Evolutionary conservation across 2,888 invertebrate genomes (phyloP).

Genomic region (Limnephilus lunatus): DNA sequence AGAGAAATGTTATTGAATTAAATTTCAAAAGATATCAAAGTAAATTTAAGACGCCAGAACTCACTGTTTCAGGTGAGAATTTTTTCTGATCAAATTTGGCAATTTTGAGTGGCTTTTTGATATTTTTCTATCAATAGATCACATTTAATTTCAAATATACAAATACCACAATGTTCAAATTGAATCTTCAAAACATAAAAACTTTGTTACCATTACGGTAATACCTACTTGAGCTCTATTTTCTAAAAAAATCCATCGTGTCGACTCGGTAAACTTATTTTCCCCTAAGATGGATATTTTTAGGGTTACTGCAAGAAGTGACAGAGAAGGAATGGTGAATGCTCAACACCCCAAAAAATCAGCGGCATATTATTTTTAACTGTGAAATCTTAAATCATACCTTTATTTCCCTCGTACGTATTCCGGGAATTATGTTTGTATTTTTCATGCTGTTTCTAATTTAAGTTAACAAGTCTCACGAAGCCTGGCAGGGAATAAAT

Average conservation of each 20-base stretch:
- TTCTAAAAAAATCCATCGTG: background rate
- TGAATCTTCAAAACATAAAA: too few species aligned
- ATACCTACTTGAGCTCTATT: background rate
- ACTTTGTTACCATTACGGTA: too few species aligned
- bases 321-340: background rate
- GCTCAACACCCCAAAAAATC: background rate
- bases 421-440: conserved; percentile 5
- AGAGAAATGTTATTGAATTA: too few species aligned
- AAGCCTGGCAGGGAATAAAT: conserved; percentile 20
- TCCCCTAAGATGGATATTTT: background rate
- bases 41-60: too few species aligned
- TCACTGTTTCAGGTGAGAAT: too few species aligned
- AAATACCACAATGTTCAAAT: too few species aligned
- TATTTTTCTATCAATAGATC: too few species aligned
- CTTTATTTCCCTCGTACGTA: background rate
- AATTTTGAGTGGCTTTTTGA: too few species aligned
- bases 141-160: too few species aligned
- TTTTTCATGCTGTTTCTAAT: conserved; percentile 30
- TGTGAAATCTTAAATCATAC: background rate
- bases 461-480: conserved; percentile 37
- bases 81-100: too few species aligned
- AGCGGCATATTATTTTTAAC: background rate
- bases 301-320: background rate
- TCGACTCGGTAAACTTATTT: background rate
- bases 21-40: too few species aligned